Conservation (phyloP, 2,888 invertebrate genomes). For the Acleris cristana region DNA sequence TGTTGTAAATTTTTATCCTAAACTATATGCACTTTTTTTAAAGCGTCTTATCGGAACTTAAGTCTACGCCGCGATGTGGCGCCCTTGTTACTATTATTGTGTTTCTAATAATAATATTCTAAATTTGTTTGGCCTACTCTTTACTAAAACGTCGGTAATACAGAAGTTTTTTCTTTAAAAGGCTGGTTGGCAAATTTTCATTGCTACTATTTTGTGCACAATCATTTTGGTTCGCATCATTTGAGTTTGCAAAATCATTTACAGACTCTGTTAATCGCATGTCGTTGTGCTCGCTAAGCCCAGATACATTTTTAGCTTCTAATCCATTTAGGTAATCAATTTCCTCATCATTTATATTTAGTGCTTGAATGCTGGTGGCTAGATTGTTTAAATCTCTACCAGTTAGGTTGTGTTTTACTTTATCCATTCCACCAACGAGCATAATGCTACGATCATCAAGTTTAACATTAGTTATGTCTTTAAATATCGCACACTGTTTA, state of each 20-base stretch:
- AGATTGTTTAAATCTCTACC: background rate
- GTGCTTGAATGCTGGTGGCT: background rate
- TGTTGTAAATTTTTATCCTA: too few species aligned
- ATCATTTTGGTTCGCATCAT: background rate
- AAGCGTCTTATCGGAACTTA: too few species aligned
- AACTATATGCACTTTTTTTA: too few species aligned
- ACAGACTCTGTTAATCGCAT: background rate
- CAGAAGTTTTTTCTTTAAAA: background rate
- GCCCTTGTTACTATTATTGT: too few species aligned
- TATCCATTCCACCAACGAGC: background rate
- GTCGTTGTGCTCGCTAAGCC: background rate
- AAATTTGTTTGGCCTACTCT: background rate
- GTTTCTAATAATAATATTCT: too few species aligned
- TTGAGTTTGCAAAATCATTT: background rate
- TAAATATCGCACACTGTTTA: background rate
- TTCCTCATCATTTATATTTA: background rate
- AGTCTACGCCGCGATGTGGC: too few species aligned
- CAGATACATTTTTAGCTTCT: background rate
- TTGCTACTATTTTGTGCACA: background rate
- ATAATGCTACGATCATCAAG: background rate
- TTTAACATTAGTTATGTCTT: background rate
- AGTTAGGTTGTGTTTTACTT: background rate
- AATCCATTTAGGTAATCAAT: background rate
- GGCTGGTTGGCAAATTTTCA: background rate
- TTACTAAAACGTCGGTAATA: background rate